Evolutionary conservation across 2,888 invertebrate genomes (phyloP).

Genomic region (Pheosia gnoma): DNA sequence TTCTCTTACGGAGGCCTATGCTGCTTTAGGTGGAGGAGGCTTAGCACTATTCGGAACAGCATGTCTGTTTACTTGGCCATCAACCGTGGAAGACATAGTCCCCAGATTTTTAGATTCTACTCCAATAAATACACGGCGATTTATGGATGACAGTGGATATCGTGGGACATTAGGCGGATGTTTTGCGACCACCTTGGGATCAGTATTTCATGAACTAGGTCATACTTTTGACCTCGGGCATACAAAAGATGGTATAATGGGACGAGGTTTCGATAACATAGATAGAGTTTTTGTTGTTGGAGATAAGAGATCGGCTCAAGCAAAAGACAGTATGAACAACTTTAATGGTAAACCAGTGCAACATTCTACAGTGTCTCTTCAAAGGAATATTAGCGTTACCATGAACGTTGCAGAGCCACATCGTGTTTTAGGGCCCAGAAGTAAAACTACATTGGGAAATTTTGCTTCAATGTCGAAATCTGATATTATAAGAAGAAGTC

Average conservation of each 20-base stretch:
- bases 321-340: conserved; percentile 84
- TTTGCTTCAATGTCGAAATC: conserved; percentile 77
- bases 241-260: conserved; percentile 96
- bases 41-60: conserved; percentile 95
- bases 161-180: conserved; percentile 94
- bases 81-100: conserved; percentile 86
- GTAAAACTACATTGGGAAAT: conserved; percentile 81
- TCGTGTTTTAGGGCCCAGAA: conserved; percentile 78
- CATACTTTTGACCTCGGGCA: conserved; percentile 98
- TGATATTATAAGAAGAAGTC: conserved; percentile 75
- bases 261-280: conserved; percentile 93
- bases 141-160: conserved; percentile 97
- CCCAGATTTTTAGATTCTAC: conserved; percentile 77
- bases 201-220: conserved; percentile 96
- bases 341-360: conserved; percentile 84
- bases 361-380: conserved; percentile 85
- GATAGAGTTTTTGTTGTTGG: conserved; percentile 89
- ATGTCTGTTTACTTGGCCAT: conserved; percentile 96
- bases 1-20: conserved; percentile 90
- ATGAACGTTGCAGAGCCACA: conserved; percentile 85
- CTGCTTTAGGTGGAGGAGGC: conserved; percentile 96
- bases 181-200: conserved; percentile 95
- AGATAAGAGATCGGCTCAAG: conserved; percentile 72
- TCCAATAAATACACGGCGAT: conserved; percentile 87
- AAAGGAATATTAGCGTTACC: conserved; percentile 85